phyloP scores from a whole-genome alignment of 2,797 vertebrate genomes.

The Melanotaenia parkinsoni region DNA sequence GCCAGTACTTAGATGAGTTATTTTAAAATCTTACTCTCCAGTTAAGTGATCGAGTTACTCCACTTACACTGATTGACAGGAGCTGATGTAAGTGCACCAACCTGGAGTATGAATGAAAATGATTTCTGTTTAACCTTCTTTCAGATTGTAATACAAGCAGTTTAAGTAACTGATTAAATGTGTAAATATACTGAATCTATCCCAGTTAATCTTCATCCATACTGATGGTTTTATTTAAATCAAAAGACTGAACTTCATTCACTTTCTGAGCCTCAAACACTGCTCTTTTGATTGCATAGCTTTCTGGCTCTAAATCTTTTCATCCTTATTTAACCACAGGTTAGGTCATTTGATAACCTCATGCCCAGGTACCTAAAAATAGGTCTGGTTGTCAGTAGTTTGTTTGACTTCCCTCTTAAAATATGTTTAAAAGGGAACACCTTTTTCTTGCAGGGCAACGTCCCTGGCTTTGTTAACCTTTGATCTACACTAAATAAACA shows the following conservation, averaged over 20 bases:
- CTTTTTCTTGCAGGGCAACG: not conserved
- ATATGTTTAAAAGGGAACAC: constrained; percentile 1
- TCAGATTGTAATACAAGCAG: not conserved
- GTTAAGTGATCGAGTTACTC: constrained; percentile 47
- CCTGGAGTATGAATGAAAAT: constrained; percentile 2
- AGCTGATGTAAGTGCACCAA: constrained; percentile 32
- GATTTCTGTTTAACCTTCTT: not conserved
- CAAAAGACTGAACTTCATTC: constrained; percentile 1
- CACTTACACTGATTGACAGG: constrained; percentile 52
- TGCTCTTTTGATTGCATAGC: constrained; percentile 13
- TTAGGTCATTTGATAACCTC: constrained; percentile 67
- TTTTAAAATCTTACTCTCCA: constrained; percentile 63
- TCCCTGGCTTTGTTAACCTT: constrained; percentile 1
- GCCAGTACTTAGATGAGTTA: constrained; percentile 53
- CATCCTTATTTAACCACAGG: constrained; percentile 54
- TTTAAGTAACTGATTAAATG: not conserved
- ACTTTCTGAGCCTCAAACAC: constrained; percentile 11
- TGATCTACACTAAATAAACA: not conserved
- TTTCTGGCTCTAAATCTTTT: constrained; percentile 46
- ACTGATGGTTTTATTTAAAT: too few species aligned
- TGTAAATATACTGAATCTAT: not conserved
- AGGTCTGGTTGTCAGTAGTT: constrained; percentile 40
- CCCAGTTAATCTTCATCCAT: not conserved
- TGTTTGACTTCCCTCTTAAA: constrained; percentile 55
- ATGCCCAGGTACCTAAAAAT: constrained; percentile 63